phyloP scores from a whole-genome alignment of 2,113 vertebrate genomes.

The Alligator mississippiensis region DNA sequence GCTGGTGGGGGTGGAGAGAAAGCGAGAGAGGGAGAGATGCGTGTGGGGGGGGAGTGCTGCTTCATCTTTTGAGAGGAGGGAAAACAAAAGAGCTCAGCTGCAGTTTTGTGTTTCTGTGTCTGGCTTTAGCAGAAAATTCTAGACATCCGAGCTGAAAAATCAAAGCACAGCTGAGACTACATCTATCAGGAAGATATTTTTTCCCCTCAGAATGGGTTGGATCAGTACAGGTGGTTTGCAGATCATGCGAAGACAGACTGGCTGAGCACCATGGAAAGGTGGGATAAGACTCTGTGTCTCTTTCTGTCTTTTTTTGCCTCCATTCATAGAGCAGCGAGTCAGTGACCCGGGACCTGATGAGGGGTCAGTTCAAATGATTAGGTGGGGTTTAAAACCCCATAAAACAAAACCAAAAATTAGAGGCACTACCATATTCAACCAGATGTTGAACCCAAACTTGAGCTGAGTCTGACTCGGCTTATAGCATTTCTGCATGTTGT shows the following conservation, averaged over 20 bases:
- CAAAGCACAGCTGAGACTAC: constrained; percentile 72
- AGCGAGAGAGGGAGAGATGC: constrained; percentile 21
- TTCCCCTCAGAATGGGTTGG: constrained; percentile 75
- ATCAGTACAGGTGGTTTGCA: constrained; percentile 83
- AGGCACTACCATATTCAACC: constrained; percentile 43
- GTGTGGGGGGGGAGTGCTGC: constrained; percentile 71
- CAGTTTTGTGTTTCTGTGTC: constrained; percentile 75
- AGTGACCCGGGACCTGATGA: constrained; percentile 42
- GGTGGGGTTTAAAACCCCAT: constrained; percentile 3
- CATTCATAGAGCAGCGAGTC: constrained; percentile 47
- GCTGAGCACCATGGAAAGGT: constrained; percentile 81
- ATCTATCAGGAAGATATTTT: constrained; percentile 58
- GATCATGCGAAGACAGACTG: constrained; percentile 71
- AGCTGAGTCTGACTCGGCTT: constrained; percentile 63
- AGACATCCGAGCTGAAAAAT: constrained; percentile 73
- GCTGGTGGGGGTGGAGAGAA: constrained; percentile 70
- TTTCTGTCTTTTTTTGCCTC: background rate
- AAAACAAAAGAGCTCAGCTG: constrained; percentile 86
- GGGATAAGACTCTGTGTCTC: constrained; percentile 60
- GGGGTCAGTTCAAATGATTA: constrained; percentile 28
- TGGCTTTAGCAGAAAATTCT: constrained; percentile 78
- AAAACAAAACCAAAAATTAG: background rate
- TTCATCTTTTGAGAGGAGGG: constrained; percentile 77
- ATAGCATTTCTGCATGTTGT: constrained; percentile 17
- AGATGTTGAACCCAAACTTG: constrained; percentile 77